Percentiles rank a stretch among this genome's conserved stretches.
phyloP scores from a whole-genome alignment of 2,797 vertebrate genomes.

The Harpagifer antarcticus region DNA sequence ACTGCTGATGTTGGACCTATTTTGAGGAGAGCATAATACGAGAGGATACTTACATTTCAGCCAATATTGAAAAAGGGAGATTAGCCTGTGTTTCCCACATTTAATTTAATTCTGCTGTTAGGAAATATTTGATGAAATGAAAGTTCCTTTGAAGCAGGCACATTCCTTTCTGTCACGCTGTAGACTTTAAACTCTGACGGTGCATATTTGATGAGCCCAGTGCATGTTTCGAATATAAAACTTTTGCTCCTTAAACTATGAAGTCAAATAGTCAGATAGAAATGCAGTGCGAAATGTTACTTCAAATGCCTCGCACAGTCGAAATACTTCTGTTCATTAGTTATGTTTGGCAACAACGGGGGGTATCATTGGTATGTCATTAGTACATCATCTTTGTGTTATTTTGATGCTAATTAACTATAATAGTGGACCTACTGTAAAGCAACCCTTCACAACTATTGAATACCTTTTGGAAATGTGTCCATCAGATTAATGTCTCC shows the following conservation, averaged over 20 bases:
- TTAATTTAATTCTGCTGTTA: slow-evolving; percentile 35
- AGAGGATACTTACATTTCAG: slow-evolving; percentile 10
- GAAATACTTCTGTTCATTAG: neutral
- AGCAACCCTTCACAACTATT: neutral
- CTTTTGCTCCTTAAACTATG: neutral
- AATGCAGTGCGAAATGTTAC: neutral
- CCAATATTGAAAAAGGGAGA: slow-evolving; percentile 15
- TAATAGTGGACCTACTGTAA: too few species aligned
- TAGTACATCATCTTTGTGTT: too few species aligned
- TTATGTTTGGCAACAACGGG: neutral
- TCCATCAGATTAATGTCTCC: neutral
- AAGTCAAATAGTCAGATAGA: neutral
- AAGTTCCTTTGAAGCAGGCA: slow-evolving; percentile 44
- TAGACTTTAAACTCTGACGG: slow-evolving; percentile 15
- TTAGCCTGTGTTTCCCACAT: slow-evolving; percentile 30
- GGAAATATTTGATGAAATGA: slow-evolving; percentile 41
- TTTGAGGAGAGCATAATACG: slow-evolving; percentile 8
- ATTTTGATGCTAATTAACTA: too few species aligned
- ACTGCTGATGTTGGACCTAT: neutral
- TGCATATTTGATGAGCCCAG: slow-evolving; percentile 29
- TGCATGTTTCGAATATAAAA: slow-evolving; percentile 32
- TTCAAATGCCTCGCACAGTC: neutral
- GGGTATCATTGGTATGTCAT: neutral
- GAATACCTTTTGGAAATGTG: neutral
- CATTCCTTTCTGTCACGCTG: slow-evolving; percentile 15